Evolutionary conservation across 2,113 vertebrate genomes (phyloP).

Genomic region (Macrotis lagotis): DNA sequence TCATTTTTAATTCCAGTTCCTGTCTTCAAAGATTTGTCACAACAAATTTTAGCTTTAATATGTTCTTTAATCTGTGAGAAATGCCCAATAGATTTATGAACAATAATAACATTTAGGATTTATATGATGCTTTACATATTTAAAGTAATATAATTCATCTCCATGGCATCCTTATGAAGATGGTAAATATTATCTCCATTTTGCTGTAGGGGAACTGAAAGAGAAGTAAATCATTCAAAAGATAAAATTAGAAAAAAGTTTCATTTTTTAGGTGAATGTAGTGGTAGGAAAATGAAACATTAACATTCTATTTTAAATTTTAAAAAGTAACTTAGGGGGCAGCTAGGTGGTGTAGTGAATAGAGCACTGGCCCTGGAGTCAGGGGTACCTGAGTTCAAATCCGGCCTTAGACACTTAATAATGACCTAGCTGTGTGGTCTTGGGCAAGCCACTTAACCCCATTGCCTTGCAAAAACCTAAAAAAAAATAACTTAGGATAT

Average conservation of each 20-base stretch:
- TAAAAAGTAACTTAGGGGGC: no score
- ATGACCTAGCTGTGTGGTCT: no score
- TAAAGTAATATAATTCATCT: constrained; percentile 51
- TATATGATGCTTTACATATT: constrained; percentile 68
- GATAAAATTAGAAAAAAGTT: constrained; percentile 39
- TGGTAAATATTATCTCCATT: constrained; percentile 65
- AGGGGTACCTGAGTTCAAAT: no score
- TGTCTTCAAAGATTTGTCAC: constrained; percentile 44
- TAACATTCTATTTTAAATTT: constrained; percentile 50
- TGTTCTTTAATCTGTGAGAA: constrained; percentile 28
- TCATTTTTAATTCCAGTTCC: constrained; percentile 53
- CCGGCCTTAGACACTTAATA: no score
- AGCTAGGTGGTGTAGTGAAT: no score
- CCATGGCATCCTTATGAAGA: constrained; percentile 43
- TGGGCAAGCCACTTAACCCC: no score
- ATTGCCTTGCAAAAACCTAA: no score
- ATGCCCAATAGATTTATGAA: constrained; percentile 56
- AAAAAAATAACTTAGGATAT: constrained; percentile 24
- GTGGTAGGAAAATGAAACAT: constrained; percentile 26
- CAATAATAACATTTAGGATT: constrained; percentile 65
- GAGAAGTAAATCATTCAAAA: constrained; percentile 26
- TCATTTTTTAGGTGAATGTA: neutral
- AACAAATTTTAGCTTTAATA: constrained; percentile 62
- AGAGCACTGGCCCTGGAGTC: no score
- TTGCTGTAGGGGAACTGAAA: constrained; percentile 55